These are phyloP conservation scores for Strix aluco DNA, from an alignment of 2,113 vertebrate species.

Conservation along the genomic window DNA sequence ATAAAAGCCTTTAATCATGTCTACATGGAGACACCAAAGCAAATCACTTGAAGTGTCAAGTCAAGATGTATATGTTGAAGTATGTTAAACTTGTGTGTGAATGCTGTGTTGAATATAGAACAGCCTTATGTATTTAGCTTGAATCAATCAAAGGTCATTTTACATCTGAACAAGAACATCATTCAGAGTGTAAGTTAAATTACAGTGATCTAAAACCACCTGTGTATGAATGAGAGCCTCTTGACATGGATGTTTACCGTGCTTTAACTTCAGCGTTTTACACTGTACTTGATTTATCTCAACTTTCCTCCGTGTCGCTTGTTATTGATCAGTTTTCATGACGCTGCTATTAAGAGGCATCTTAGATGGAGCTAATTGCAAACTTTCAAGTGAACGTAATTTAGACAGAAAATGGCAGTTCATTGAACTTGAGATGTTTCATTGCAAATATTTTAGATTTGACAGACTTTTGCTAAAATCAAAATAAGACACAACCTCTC, in stretches of 20 bases:
- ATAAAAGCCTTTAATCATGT: conserved; percentile 31
- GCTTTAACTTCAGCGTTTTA: not conserved
- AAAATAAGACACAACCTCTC: not conserved
- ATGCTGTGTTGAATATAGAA: not conserved
- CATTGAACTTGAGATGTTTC: not conserved
- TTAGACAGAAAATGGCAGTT: not conserved
- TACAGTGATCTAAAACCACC: not conserved
- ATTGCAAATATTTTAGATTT: not conserved
- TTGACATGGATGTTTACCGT: not conserved
- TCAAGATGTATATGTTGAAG: not conserved
- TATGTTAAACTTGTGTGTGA: conserved; percentile 24
- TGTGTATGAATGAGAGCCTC: not conserved
- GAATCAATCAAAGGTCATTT: conserved; percentile 20
- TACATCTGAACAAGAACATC: not conserved
- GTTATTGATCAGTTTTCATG: not conserved
- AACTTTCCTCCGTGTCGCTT: not conserved
- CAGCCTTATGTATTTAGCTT: not conserved
- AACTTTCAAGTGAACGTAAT: not conserved
- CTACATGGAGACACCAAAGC: not conserved
- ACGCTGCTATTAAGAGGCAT: not conserved
- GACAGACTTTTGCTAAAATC: not conserved
- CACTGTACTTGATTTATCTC: not conserved
- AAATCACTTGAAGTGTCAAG: not conserved
- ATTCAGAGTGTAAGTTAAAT: not conserved
- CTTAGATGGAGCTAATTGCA: not conserved